Conservation (phyloP, 2,113 vertebrate species). For the Ciconia stormi region DNA sequence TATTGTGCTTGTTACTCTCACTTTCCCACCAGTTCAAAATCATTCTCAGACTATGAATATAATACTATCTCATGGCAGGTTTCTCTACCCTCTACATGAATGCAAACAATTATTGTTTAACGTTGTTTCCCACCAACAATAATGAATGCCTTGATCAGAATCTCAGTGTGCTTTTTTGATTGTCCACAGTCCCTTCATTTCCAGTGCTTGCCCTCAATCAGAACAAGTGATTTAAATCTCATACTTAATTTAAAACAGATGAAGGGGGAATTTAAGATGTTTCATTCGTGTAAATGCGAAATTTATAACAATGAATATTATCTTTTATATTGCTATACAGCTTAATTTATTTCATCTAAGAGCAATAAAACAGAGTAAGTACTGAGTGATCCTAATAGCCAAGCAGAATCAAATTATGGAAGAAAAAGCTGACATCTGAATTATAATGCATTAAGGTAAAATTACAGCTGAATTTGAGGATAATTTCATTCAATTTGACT, state of each 20-base stretch:
- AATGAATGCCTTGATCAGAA: constrained; percentile 29
- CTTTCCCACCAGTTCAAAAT: neutral
- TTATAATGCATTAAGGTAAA: constrained; percentile 50
- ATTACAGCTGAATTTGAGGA: constrained; percentile 31
- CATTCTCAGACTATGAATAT: neutral
- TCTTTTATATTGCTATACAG: constrained; percentile 11
- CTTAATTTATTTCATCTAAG: constrained; percentile 57
- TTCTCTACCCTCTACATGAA: neutral
- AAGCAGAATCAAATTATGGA: constrained; percentile 39
- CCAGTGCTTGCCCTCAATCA: constrained; percentile 24
- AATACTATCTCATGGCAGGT: neutral
- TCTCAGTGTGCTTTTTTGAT: neutral
- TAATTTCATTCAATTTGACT: constrained; percentile 35
- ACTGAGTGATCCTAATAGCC: constrained; percentile 25
- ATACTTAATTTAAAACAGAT: constrained; percentile 59
- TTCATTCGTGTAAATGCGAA: constrained; percentile 22
- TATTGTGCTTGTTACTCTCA: neutral
- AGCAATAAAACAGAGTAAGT: constrained; percentile 50
- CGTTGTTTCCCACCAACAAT: neutral
- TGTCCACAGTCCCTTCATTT: constrained; percentile 1
- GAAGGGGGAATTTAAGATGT: constrained; percentile 27
- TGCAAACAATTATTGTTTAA: constrained; percentile 29
- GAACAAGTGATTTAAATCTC: constrained; percentile 41
- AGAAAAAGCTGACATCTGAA: constrained; percentile 51
- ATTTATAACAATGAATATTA: constrained; percentile 54